Percentiles rank a stretch among this genome's conserved stretches.
phyloP scores from a whole-genome alignment of 2,888 invertebrate genomes.

The Polydesmus complanatus region DNA sequence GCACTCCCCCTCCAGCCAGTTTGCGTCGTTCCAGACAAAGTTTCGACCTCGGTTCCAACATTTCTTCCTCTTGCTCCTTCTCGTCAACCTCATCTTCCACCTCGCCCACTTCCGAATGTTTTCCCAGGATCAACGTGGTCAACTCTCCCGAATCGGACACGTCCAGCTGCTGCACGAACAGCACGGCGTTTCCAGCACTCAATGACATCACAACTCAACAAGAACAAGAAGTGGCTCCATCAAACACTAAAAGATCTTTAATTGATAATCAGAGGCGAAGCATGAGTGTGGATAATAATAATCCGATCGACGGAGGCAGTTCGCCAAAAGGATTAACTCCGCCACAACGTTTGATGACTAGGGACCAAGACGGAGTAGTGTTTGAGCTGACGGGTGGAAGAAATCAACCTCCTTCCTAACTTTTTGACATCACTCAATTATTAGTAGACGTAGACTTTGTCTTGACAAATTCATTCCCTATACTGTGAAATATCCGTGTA shows the following conservation, averaged over 20 bases:
- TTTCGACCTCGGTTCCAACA: neutral
- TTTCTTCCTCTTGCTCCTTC: neutral
- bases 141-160: neutral
- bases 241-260: neutral
- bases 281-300: neutral
- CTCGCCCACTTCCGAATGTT: neutral
- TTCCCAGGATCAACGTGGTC: conserved; percentile 10
- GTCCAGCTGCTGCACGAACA: neutral
- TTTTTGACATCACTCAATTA: too few relatives aligned
- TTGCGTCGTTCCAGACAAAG: conserved; percentile 1
- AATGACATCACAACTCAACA: neutral
- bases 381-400: conserved; percentile 9
- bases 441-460: too few relatives aligned
- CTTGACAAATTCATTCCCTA: too few relatives aligned
- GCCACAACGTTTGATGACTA: conserved; percentile 5
- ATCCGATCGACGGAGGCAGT: neutral
- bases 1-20: conserved; percentile 13
- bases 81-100: neutral
- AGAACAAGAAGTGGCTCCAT: neutral
- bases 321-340: conserved; percentile 5
- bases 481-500: too few relatives aligned
- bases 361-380: conserved; percentile 12
- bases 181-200: neutral
- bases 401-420: too few relatives aligned
- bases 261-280: conserved; percentile 5